Percentiles rank a stretch among this genome's conserved stretches.
phyloP scores from a whole-genome alignment of 2,888 invertebrate species.

The Rhabditophanes sp. region DNA sequence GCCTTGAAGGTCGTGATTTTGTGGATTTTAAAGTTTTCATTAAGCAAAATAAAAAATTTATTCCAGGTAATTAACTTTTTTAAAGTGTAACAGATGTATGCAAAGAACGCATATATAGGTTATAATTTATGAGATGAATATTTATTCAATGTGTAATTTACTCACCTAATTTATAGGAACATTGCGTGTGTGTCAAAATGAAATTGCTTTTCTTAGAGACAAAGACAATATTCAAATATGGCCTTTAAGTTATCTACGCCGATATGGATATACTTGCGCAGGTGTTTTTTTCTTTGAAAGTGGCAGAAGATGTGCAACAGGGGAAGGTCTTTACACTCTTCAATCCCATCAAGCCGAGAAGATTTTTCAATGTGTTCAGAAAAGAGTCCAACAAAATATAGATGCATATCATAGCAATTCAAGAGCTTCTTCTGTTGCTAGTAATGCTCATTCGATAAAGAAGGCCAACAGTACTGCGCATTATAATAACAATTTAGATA shows the following conservation, averaged over 20 bases:
- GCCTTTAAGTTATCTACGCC: conserved; percentile 31
- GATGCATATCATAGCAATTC: conserved; percentile 18
- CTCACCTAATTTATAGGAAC: no score
- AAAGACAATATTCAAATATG: conserved; percentile 22
- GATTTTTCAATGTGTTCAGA: conserved; percentile 26
- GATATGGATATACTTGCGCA: conserved; percentile 37
- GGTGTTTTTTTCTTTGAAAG: conserved; percentile 39
- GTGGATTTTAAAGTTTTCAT: conserved; percentile 26
- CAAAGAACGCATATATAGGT: no score
- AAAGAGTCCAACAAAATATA: conserved; percentile 14
- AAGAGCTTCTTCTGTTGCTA: conserved; percentile 15
- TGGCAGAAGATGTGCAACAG: conserved; percentile 33
- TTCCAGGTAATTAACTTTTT: conserved; percentile 24
- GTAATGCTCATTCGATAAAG: no score
- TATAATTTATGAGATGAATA: no score
- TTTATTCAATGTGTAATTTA: no score
- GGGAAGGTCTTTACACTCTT: conserved; percentile 39
- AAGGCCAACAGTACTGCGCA: no score
- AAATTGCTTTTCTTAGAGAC: conserved; percentile 23
- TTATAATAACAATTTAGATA: no score
- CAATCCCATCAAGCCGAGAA: conserved; percentile 35
- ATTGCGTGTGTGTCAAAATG: conserved; percentile 8
- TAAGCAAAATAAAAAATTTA: conserved; percentile 26
- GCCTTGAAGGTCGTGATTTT: conserved; percentile 12
- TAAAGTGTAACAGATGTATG: no score